These are phyloP conservation scores for Cercopithecus mona DNA, from an alignment of 2,113 vertebrate species.

Conservation along the genomic window DNA sequence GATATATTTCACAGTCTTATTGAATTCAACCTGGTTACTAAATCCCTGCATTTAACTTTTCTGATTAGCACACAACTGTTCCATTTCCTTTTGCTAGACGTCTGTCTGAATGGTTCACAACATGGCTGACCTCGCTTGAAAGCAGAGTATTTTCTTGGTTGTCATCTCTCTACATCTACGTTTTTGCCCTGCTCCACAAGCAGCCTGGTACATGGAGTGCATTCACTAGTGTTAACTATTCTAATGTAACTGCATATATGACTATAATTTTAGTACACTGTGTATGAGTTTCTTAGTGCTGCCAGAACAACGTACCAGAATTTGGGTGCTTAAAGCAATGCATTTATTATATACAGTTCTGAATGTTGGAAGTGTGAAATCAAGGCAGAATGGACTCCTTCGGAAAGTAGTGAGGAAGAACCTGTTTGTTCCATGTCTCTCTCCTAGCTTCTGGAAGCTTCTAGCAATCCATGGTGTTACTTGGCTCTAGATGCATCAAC, in stretches of 20 bases:
- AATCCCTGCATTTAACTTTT: neutral
- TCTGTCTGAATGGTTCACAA: neutral
- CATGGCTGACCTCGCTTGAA: neutral
- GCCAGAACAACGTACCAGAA: neutral
- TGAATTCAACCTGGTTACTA: neutral
- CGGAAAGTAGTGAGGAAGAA: neutral
- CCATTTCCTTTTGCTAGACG: neutral
- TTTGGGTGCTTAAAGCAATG: neutral
- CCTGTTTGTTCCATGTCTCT: neutral
- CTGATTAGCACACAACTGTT: neutral
- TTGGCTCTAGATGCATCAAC: neutral
- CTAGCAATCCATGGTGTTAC: neutral
- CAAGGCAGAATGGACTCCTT: neutral
- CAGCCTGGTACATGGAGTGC: accelerated
- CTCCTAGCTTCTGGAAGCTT: neutral
- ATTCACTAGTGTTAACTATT: neutral
- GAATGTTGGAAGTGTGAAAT: neutral
- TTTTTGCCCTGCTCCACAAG: neutral
- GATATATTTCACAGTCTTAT: neutral
- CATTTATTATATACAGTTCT: neutral
- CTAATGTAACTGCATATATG: neutral
- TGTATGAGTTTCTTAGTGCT: neutral
- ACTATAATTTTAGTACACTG: neutral
- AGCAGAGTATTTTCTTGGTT: neutral
- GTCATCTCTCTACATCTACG: neutral